Conservation (phyloP, 2,888 invertebrate genomes). For the Mesopsocus fuscifrons region DNA sequence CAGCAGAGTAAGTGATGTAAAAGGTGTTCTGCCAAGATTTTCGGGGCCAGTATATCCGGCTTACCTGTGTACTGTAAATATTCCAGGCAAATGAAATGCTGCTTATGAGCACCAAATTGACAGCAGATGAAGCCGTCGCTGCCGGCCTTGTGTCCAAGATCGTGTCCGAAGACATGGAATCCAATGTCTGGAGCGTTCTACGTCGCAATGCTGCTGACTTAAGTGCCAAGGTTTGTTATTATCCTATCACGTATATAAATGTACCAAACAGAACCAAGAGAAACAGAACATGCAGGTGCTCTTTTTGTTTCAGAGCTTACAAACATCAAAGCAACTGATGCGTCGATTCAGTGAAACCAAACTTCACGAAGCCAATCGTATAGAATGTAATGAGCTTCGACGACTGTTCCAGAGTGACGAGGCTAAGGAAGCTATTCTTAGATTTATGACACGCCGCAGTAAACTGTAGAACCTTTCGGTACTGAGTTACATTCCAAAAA, state of each 20-base stretch:
- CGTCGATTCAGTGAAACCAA: slow-evolving; percentile 35
- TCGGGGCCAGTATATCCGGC: too few relatives aligned
- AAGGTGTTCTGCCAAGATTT: too few relatives aligned
- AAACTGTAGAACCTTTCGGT: slow-evolving; percentile 4
- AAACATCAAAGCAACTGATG: slow-evolving; percentile 49
- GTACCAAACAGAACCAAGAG: too few relatives aligned
- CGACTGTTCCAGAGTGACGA: slow-evolving; percentile 46
- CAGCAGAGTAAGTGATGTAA: too few relatives aligned
- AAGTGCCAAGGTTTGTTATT: slow-evolving; percentile 22
- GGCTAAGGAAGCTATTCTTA: slow-evolving; percentile 37
- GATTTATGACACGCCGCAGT: slow-evolving; percentile 22
- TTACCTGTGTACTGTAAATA: too few relatives aligned
- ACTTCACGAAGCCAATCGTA: slow-evolving; percentile 43
- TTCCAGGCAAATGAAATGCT: slow-evolving; percentile 33
- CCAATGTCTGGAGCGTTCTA: slow-evolving; percentile 36
- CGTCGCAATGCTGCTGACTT: slow-evolving; percentile 27
- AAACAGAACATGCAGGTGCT: too few relatives aligned
- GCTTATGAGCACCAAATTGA: slow-evolving; percentile 53
- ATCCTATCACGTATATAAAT: background rate
- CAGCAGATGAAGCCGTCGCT: slow-evolving; percentile 56
- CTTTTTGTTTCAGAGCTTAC: slow-evolving; percentile 36
- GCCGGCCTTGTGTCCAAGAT: slow-evolving; percentile 63
- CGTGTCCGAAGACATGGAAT: slow-evolving; percentile 41
- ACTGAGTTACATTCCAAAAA: too few relatives aligned
- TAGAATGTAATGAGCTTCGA: slow-evolving; percentile 45